phyloP scores from a whole-genome alignment of 2,797 vertebrate species.

The Hemitrygon akajei region DNA sequence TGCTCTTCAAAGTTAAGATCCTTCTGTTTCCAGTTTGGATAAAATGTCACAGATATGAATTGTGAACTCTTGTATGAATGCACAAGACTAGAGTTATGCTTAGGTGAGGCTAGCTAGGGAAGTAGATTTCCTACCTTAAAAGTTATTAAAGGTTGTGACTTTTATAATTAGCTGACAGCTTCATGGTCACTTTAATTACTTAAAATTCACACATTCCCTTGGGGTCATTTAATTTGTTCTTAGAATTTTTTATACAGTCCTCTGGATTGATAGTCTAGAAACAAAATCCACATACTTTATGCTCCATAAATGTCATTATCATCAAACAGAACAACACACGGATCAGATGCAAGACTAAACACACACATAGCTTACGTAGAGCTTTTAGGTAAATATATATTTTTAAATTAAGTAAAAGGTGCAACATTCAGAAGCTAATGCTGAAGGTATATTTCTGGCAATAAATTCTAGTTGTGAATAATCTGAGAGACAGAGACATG shows the following conservation, averaged over 20 bases:
- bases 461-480: not conserved
- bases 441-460: not conserved
- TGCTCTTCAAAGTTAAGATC: too few species aligned
- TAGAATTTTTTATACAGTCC: not conserved
- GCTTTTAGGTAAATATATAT: not conserved
- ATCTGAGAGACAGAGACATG: not conserved
- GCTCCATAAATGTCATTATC: not conserved
- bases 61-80: too few species aligned
- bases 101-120: not conserved
- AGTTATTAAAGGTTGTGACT: not conserved
- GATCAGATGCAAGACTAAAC: not conserved
- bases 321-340: not conserved
- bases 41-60: too few species aligned
- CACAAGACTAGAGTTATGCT: not conserved
- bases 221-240: not conserved
- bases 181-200: conserved; percentile 2
- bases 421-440: not conserved
- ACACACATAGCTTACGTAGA: not conserved
- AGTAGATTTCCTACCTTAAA: not conserved
- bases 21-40: too few species aligned
- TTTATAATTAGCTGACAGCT: not conserved
- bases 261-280: not conserved
- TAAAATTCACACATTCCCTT: not conserved
- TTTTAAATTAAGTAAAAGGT: not conserved
- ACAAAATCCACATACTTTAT: not conserved